Evolutionary conservation across 37 sponge, comb jelly and placozoan species (phyloP), one percentile per base, ranked within the genome.

Genomic region (Eunapius fragilis): DNA sequence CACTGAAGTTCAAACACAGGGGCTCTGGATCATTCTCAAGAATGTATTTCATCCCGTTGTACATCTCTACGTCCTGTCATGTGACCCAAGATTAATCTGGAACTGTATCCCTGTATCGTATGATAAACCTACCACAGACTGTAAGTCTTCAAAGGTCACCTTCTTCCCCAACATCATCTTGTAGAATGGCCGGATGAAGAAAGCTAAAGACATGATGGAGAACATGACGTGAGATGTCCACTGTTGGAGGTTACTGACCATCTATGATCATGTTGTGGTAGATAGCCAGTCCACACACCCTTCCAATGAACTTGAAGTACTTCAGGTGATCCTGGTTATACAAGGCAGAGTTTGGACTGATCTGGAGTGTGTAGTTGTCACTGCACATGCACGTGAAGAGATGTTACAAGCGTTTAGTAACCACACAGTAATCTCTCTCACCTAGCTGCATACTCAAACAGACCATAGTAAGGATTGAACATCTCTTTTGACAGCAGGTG

Each of bases 321-420:
- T 89, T 84, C 48, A 97, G 79, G 77, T 99, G 99, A 32, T 94
- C 30, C 71, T 95, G 93, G 76, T 99, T 97, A 79, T 80, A 87
- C 30, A 89, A 17, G 13, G 93, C 99, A 23, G 99, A 99, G 38
- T 97, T 92, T 12, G 99, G 96, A 76, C 93, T 99, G 75, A 99
- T 94, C 83, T 99, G 99, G 0, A 99, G 90, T 3, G 98, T 97
- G 93, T 99, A 99, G 90, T 97, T 93, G 85, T 99, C 99, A 90
- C 99, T 99, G 72, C 30, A 13, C 31, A 67, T n/a, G n/a, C n/a
- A 28, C 23, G 78, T 19, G 67, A 86, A 9, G 71, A 33, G 50
- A 58, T 11, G 58, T 19, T 58, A 19, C 58, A 58, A 9, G 4
- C 19, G 1, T 17, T 17, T 17, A 13, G 58, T 13, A 19, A 11